Base-by-base conservation (phyloP, 2,113 vertebrate species). In the Sylvilagus bachmani region DNA sequence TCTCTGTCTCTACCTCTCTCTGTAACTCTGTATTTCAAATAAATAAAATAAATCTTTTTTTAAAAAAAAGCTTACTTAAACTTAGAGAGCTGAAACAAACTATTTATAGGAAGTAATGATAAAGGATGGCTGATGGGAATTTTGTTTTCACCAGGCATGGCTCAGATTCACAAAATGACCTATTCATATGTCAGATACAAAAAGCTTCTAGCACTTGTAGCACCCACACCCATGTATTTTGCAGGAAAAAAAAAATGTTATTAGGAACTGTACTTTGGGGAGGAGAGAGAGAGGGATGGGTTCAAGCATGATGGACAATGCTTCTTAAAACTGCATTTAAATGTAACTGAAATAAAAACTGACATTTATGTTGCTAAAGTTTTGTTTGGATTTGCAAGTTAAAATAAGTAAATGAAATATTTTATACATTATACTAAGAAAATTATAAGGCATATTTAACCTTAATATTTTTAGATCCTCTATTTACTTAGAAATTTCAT, bases 391-490 rank as follows among this genome's bases (percentile, higher is more conserved):
- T 62, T 71, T 62, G 92, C 13, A 73, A 55, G 33, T 85, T 74
- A 73, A 93, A 95, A 96, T 67, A 90, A 94, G 73, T 73, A 9
- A 51, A 75, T 66, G 0, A 1, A 75, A 73, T 19, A 6, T 36
- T 94, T 91, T 74, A 36, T 67, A 73, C 1, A 49, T 38, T 70
- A 55, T 61, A 67, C 29, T 61, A 16, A 44, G 9, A 70, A 8
- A 92, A 66, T 13, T 49, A 29, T 31, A 92, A 75, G 29, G 7
- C 21, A 81, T 55, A 86, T 0, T 71, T 77, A 89, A 27, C 58
- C 38, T 78, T 81, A 64, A 69, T 53, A 88, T 53, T 86, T 90
- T 82, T 53, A 93, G 13, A 87, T 61, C 21, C 10, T 91, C 55
- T 70, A 36, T 27, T 36, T 79, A 78, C 21, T 66, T 70, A 64